These are phyloP conservation scores for Scopus umbretta DNA, from an alignment of 2,113 vertebrate genomes.

Conservation along the genomic window DNA sequence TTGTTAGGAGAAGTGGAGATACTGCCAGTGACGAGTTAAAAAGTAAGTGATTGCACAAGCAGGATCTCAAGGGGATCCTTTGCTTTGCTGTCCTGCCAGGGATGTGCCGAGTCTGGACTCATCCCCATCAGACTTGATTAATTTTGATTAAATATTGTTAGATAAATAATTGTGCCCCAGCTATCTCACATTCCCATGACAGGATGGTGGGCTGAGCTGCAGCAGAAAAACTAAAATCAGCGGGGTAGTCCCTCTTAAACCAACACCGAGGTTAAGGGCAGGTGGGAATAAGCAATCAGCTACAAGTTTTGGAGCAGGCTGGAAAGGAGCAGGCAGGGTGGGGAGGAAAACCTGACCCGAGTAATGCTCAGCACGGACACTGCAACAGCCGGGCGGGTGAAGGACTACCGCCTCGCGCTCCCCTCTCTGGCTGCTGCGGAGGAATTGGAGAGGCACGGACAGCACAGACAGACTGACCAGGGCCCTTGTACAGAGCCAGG, in stretches of 20 bases:
- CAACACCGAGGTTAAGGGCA: background rate
- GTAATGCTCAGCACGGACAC: background rate
- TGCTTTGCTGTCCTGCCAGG: background rate
- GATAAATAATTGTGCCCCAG: background rate
- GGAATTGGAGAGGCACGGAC: background rate
- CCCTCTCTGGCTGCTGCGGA: too few species aligned
- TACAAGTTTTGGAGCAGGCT: background rate
- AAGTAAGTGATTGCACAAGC: background rate
- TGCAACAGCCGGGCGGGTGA: fast-evolving
- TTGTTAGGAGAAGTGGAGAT: background rate
- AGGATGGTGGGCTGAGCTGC: background rate
- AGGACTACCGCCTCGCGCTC: background rate
- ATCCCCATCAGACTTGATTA: background rate
- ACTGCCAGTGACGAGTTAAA: too few species aligned
- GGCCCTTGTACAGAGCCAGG: background rate
- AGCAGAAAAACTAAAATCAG: background rate
- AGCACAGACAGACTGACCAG: background rate
- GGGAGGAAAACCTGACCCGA: background rate
- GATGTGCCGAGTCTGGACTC: background rate
- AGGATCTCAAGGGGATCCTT: background rate
- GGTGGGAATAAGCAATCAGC: background rate
- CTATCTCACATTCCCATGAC: fast-evolving
- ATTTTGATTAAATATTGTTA: background rate
- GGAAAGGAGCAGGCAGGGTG: background rate
- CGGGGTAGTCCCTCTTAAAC: background rate